Evolutionary conservation across 2,113 vertebrate genomes (phyloP), one percentile per base, ranked within the genome.

Genomic region (Suncus etruscus): DNA sequence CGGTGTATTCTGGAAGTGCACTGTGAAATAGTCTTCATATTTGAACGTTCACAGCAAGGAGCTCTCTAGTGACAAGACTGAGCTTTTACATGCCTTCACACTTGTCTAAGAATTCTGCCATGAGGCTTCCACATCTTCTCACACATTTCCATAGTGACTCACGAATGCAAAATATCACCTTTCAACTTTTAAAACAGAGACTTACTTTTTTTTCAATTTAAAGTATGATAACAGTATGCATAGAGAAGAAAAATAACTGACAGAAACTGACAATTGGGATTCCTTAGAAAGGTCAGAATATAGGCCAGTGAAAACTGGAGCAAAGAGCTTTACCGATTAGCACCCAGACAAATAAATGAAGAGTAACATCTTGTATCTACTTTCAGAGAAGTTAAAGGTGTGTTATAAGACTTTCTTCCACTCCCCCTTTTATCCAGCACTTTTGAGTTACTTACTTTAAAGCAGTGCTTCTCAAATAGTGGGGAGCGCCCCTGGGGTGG

Each of bases 141-240:
- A 73, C 29, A 11, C 25, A 32, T 31, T 61, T 73, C 58, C 54
- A 61, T 47, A 63, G 66, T 22, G 27, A 4, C 65, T 79, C 47
- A 48, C 0, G 11, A 94, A 69, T 22, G 11, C 48, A 31, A 11
- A 73, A 8, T 66, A 54, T 83, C 45, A 24, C 70, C n/a, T 81
- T 82, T 39, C 4, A 39, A 31, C 48, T 83, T 74, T 89, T 68
- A 79, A 25, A 54, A 76, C 24, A 29, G 24, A 1, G 77, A 80
- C 54, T 29, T 18, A 50, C 77, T 50, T n/a, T 45, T 14, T 83
- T 93, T 77, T 81, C 78, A 6, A 54, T 54, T 83, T 87, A 54
- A 31, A 86, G 50, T 47, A 75, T n/a, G 32, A 73, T 47, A 61
- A 88, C 93, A 77, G 48, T 27, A 74, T n/a, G 63, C 58, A 81